Evolutionary conservation across 1,140 invertebrate species (phyloP), one percentile per base, ranked within the genome.

Genomic region (Aphis craccivora): DNA sequence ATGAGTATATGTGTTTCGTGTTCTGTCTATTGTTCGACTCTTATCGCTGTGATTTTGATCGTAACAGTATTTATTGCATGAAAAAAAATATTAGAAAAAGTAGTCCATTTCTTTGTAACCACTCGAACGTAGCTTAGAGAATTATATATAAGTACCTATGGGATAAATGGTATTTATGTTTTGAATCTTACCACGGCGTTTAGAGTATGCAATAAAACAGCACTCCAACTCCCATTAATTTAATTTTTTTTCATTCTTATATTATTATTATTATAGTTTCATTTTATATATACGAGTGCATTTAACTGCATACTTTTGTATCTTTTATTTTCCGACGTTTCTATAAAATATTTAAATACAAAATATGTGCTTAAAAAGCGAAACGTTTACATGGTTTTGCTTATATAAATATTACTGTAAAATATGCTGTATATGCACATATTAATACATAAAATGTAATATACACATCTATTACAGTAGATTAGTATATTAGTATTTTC

Each of bases 331-430:
- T 76, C 60, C 60, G n/a, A 76, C 30, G 14, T n/a, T 23, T n/a
- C 23, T 18, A 86, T 86, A 48, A 86, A 86, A 43, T 86, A 86
- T 86, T 86, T 45, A 86, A 86, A 86, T 6, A 45, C 40, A 43
- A 86, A 45, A 86, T 18, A n/a, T 76, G 60, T 43, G 25, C 25
- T 86, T 86, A 45, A n/a, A 86, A 86, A 86, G 84, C 84, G 84
- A 45, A 86, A 45, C 30, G 43, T 86, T 86, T 30, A 86, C 43
- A 1, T 45, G 48, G 48, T 51, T 18, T 51, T 14, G 14, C 48
- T 51, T 14, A 43, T 86, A 86, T 43, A 25, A 0, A 11, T 86
- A 25, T 23, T 60, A 67, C 8, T 67, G 30, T 76, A 76, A 5
- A n/a, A 67, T 67, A 67, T n/a, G 30, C 60, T 30, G 60, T 18